Conservation (phyloP, 2,888 invertebrate genomes). For the Hypolimnas misippus region DNA sequence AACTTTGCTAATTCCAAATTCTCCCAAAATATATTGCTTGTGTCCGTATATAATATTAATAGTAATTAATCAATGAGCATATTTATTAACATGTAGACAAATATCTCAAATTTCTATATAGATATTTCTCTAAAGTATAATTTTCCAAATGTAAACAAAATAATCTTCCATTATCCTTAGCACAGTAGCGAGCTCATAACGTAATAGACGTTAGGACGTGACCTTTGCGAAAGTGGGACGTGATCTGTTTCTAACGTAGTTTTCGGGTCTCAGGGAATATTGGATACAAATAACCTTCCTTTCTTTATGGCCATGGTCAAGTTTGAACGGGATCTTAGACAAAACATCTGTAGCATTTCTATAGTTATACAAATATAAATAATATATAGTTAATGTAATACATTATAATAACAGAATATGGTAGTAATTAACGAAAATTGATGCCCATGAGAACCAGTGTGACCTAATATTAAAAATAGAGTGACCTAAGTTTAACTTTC, state of each 20-base stretch:
- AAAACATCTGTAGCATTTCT: neutral
- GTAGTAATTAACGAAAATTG: too few relatives aligned
- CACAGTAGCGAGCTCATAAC: constrained; percentile 35
- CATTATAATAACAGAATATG: too few relatives aligned
- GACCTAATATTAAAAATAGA: too few relatives aligned
- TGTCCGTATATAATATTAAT: too few relatives aligned
- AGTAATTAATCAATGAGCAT: too few relatives aligned
- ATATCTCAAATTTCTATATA: too few relatives aligned
- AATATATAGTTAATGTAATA: too few relatives aligned
- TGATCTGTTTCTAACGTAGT: constrained; percentile 50
- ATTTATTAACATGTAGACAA: too few relatives aligned
- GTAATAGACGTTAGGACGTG: constrained; percentile 48
- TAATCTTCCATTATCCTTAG: constrained; percentile 26
- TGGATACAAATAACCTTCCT: constrained; percentile 27
- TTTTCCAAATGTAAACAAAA: neutral
- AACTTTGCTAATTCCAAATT: too few relatives aligned
- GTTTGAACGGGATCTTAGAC: neutral
- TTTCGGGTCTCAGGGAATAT: constrained; percentile 37
- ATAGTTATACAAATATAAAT: too few relatives aligned
- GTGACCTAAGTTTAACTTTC: neutral
- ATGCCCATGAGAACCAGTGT: too few relatives aligned
- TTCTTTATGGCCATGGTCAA: neutral
- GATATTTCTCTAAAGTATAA: neutral
- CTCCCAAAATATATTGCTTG: too few relatives aligned
- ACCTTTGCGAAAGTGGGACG: constrained; percentile 57